Evolutionary conservation across 1,140 invertebrate species (phyloP), one percentile per base, ranked within the genome.

Genomic region (Cydia pomonella): DNA sequence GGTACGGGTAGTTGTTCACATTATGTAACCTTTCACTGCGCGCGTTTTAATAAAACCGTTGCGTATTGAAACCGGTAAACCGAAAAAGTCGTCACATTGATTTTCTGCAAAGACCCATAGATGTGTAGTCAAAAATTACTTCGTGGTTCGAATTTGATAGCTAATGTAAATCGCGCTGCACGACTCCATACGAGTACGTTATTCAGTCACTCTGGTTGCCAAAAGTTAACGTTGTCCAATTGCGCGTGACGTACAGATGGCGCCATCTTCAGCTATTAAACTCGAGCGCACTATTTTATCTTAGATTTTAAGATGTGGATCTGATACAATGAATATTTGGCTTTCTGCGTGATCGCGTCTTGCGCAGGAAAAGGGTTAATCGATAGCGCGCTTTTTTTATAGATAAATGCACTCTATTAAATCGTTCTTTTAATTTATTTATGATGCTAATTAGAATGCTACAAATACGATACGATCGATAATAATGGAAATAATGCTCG

Each of bases 371-470:
- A 50, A 50, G 3, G 0, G 0, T 50, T 1, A 50, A 2, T 50
- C 47, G 47, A 50, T 50, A 18, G 16, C n/a, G n/a, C 16, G 47
- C n/a, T n/a, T 44, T 53, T n/a, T 18, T 21, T 59, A 23, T 59
- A 59, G 21, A 59, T 69, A 69, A 69, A 69, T 69, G 64, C 64
- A 38, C 41, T 69, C 64, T 1, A 21, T 29, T 69, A 50, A 18
- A 50, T 50, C 41, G 41, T 44, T 44, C 41, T 16, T 44, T 44
- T 44, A 44, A 44, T 44, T 44, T 44, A 44, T 18, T 50, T 7
- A 1, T 50, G 29, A 41, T 2, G 12, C 27, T 38, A 27, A 29
- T 27, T 63, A 12, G 25, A 29, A 64, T n/a, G 16, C 29, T 69
- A 69, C 64, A 21, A 23, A 23, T 21, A 59, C 23, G 18, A 23